phyloP scores from a whole-genome alignment of 2,888 invertebrate genomes.

The Pterostichus madidus region DNA sequence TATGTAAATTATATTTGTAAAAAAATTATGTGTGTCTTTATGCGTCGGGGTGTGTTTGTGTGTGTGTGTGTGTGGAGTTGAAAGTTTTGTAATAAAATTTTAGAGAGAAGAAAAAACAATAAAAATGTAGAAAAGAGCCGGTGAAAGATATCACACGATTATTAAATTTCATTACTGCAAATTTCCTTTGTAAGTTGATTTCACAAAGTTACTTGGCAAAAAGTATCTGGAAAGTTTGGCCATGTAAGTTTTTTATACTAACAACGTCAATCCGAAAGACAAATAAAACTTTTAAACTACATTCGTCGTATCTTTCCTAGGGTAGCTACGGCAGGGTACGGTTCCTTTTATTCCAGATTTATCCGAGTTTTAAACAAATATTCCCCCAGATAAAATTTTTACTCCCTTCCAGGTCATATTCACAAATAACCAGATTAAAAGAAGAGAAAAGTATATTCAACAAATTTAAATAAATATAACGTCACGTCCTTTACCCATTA shows the following conservation, averaged over 20 bases:
- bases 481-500: too few species aligned
- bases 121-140: conserved; percentile 43
- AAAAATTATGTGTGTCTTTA: too few species aligned
- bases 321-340: neutral
- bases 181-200: conserved; percentile 65
- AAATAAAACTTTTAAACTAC: conserved; percentile 65
- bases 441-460: too few species aligned
- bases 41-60: too few species aligned
- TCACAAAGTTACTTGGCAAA: conserved; percentile 61
- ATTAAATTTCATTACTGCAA: conserved; percentile 65
- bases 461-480: neutral
- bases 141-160: conserved; percentile 63
- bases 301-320: conserved; percentile 26
- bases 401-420: conserved; percentile 9
- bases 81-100: conserved; percentile 47
- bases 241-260: conserved; percentile 59
- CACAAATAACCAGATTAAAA: conserved; percentile 5
- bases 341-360: conserved; percentile 47
- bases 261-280: conserved; percentile 60
- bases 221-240: conserved; percentile 57
- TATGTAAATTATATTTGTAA: too few species aligned
- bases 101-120: conserved; percentile 36
- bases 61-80: neutral
- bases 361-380: conserved; percentile 43
- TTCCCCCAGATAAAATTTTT: conserved; percentile 37